A percentile compares a stretch with the other conserved stretches of the same genome.
Conservation (phyloP, 2,797 vertebrate genomes). For the Peromyscus attwateri region DNA sequence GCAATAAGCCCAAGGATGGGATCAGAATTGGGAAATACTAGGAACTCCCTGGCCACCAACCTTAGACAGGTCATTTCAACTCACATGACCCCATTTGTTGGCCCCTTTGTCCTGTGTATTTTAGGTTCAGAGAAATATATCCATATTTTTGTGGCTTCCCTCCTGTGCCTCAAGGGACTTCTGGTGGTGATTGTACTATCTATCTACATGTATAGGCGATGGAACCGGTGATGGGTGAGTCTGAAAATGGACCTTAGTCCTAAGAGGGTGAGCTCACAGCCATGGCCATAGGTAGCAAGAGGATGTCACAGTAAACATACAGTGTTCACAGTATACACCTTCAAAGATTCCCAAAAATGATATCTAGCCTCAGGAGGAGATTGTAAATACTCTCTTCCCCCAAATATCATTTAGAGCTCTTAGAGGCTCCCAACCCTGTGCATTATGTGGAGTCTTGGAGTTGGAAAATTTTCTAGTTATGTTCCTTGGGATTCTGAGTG, state of each 20-base stretch:
- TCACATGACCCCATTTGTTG: neutral
- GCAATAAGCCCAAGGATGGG: neutral
- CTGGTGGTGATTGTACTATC: constrained; percentile 34
- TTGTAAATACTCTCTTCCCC: neutral
- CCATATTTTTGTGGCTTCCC: constrained; percentile 58
- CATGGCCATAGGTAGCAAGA: neutral
- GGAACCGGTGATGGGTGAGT: constrained; percentile 22
- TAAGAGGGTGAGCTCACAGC: neutral
- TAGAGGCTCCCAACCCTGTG: neutral
- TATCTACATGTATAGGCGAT: neutral
- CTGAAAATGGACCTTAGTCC: neutral
- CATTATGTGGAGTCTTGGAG: neutral
- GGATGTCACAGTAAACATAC: neutral
- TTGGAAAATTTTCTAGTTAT: neutral
- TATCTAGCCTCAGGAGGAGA: neutral
- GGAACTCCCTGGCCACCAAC: neutral
- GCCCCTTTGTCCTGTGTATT: neutral
- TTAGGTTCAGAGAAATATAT: constrained; percentile 36
- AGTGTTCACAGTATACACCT: neutral
- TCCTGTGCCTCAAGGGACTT: constrained; percentile 65
- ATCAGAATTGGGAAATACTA: neutral
- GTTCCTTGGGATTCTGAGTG: neutral
- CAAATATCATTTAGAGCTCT: neutral
- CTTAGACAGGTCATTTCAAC: neutral
- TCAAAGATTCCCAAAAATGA: neutral